A percentile compares a stretch with the other conserved stretches of the same genome.
Conservation (phyloP, 2,888 invertebrate species). For the Hypercompe scribonia region DNA sequence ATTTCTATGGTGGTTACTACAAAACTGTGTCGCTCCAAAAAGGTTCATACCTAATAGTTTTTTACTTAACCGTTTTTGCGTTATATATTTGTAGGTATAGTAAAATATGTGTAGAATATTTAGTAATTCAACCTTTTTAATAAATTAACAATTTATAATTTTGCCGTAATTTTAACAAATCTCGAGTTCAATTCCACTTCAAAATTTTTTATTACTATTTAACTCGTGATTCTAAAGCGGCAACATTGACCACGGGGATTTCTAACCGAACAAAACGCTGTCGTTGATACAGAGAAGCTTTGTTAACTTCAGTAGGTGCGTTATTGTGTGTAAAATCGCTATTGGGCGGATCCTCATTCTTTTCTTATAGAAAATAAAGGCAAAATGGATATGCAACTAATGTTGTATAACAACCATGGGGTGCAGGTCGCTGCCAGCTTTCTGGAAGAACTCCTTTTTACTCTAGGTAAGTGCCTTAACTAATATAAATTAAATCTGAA, state of each 20-base stretch:
- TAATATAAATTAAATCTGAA: not conserved
- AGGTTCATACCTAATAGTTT: too few relatives aligned
- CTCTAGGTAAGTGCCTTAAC: not conserved
- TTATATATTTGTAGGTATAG: too few relatives aligned
- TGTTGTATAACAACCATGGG: not conserved
- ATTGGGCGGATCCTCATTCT: not conserved
- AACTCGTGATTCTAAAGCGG: not conserved
- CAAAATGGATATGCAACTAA: not conserved
- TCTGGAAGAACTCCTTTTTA: not conserved
- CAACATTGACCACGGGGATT: not conserved
- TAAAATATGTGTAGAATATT: too few relatives aligned
- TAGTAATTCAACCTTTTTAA: too few relatives aligned
- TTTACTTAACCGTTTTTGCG: too few relatives aligned
- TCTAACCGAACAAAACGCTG: not conserved
- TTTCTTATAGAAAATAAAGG: not conserved
- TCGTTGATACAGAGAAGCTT: too few relatives aligned
- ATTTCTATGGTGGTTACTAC: too few relatives aligned
- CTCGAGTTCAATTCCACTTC: too few relatives aligned
- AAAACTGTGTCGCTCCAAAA: too few relatives aligned
- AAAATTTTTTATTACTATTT: not conserved
- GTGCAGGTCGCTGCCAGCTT: not conserved
- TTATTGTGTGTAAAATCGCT: not conserved
- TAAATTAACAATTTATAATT: too few relatives aligned
- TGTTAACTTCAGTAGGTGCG: not conserved
- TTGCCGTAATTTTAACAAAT: too few relatives aligned